phyloP scores from a whole-genome alignment of 2,888 invertebrate genomes.

The Volucella inflata region DNA sequence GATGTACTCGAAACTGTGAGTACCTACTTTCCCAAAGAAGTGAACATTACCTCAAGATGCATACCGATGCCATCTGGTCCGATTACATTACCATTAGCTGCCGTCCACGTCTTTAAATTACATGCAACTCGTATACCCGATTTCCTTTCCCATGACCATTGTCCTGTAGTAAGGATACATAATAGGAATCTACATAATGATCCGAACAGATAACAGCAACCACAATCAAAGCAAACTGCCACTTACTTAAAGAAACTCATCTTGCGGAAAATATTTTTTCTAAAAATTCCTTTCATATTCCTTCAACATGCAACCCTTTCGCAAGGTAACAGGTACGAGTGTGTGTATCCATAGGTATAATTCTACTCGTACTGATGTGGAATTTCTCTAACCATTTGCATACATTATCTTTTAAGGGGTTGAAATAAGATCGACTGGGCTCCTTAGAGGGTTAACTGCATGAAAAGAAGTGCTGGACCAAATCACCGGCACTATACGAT shows the following conservation, averaged over 20 bases:
- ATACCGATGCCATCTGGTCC: conserved; percentile 5
- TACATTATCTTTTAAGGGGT: conserved; percentile 40
- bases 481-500: neutral
- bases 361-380: neutral
- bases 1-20: too few species aligned
- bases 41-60: neutral
- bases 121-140: neutral
- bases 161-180: conserved; percentile 22
- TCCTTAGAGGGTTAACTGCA: conserved; percentile 6
- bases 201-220: conserved; percentile 1
- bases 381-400: conserved; percentile 47
- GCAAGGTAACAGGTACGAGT: neutral
- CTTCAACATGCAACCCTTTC: conserved; percentile 15
- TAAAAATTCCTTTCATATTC: neutral
- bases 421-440: neutral
- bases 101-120: neutral
- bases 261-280: conserved; percentile 56
- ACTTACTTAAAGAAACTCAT: conserved; percentile 36
- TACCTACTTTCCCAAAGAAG: too few species aligned
- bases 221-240: neutral
- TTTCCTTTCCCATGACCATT: conserved; percentile 53
- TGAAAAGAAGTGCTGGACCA: conserved; percentile 25
- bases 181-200: conserved; percentile 8
- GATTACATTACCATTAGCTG: neutral
- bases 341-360: neutral